phyloP scores from a whole-genome alignment of 2,888 invertebrate genomes.

The Allacma fusca region DNA sequence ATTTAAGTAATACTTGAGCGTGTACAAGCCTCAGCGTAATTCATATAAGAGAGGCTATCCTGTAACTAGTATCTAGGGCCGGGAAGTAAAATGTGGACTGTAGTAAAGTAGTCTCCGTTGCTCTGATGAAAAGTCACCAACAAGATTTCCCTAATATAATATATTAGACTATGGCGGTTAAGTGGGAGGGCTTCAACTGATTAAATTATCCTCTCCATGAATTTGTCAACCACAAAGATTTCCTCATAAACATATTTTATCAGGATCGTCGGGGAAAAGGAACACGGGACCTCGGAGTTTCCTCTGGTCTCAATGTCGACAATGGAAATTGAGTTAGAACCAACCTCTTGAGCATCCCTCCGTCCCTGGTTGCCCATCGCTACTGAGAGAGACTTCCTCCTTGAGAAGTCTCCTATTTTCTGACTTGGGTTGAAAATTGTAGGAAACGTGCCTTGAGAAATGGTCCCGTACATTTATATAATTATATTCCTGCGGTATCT shows the following conservation, averaged over 20 bases:
- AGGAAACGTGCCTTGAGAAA: too few relatives aligned
- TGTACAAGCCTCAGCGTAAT: too few relatives aligned
- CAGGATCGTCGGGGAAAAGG: not conserved
- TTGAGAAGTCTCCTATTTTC: too few relatives aligned
- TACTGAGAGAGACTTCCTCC: slow-evolving; percentile 4
- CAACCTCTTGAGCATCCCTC: not conserved
- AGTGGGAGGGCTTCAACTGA: not conserved
- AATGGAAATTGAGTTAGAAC: slow-evolving; percentile 31
- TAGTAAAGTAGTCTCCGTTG: too few relatives aligned
- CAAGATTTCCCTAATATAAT: slow-evolving; percentile 1
- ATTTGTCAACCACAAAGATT: slow-evolving; percentile 41
- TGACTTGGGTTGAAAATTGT: too few relatives aligned
- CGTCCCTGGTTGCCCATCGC: not conserved
- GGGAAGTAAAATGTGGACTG: too few relatives aligned
- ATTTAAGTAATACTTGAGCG: not conserved
- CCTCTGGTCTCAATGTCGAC: not conserved
- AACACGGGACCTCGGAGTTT: too few relatives aligned
- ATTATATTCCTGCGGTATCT: too few relatives aligned
- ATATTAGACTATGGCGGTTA: too few relatives aligned
- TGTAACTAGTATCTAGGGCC: too few relatives aligned
- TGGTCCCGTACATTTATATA: too few relatives aligned
- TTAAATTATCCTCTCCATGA: slow-evolving; percentile 35
- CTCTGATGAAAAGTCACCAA: slow-evolving; percentile 16
- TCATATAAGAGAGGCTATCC: too few relatives aligned
- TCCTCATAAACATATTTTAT: slow-evolving; percentile 36